Evolutionary conservation across 1,140 invertebrate species (phyloP), one percentile per base, ranked within the genome.

Genomic region (honey bee (Apis mellifera)): DNA sequence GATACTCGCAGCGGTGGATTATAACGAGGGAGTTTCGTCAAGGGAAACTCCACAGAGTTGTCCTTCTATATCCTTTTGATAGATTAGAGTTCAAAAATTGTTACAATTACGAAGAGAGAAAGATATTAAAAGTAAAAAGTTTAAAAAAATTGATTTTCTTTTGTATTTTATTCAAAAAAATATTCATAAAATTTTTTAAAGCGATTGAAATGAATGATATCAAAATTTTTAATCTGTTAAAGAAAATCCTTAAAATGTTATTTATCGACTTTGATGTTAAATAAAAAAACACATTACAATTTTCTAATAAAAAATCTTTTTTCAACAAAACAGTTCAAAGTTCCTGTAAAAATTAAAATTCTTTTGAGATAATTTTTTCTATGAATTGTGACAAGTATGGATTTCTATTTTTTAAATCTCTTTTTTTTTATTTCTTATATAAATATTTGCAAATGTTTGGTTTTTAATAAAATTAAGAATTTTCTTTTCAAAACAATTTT

Each of bases 1-100:
- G 23, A 26, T 32, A 32, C 23, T 72, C 11, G 76, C 54, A 65
- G 57, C 74, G 21, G 21, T 19, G 17, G 32, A 72, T 79, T 70
- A 84, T 73, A 74, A 75, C 48, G 78, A 60, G 64, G 70, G 82
- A 71, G 60, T 23, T 12, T 72, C 68, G 50, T 17, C 57, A 32
- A 69, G 80, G 80, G 68, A 83, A 78, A 54, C 52, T 57, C 59
- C 48, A 54, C 52, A 55, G 11, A 21, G 2, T 23, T 19, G 55
- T 48, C 65, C 48, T 26, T 70, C 64, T 9, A 12, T 2, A 57
- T 32, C 52, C 21, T 42, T 26, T 12, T 42, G 54, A 15, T 2
- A 32, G 11, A 11, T 55, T 21, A 32, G 23, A 32, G 5, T n/a
- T 0, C 15, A 54, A 23, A n/a, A 19, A 2, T 70, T 23, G 21